phyloP scores from a whole-genome alignment of 2,113 vertebrate species.

The Tor tambroides region DNA sequence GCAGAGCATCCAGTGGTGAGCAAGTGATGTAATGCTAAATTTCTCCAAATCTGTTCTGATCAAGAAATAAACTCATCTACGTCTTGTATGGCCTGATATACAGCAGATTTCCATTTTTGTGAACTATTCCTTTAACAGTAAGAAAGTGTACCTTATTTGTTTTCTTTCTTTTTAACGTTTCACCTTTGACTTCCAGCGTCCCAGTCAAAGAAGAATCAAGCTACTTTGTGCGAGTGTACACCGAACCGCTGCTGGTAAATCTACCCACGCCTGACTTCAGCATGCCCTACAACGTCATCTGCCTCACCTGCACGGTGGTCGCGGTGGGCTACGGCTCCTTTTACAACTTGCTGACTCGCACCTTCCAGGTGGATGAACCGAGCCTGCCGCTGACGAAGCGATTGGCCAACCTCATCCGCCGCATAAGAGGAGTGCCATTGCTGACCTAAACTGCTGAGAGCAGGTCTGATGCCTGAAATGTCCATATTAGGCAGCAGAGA shows the following conservation, averaged over 20 bases:
- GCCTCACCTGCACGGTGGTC: constrained; percentile 95
- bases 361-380: constrained; percentile 88
- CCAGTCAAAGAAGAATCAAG: constrained; percentile 88
- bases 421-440: constrained; percentile 84
- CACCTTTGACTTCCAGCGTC: constrained; percentile 74
- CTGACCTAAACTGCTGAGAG: constrained; percentile 65
- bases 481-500: constrained; percentile 8
- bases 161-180: background rate
- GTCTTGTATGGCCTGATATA: background rate
- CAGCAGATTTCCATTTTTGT: too few species aligned
- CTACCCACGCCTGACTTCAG: constrained; percentile 97
- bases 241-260: constrained; percentile 92
- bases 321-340: constrained; percentile 96
- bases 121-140: background rate
- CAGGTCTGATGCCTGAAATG: background rate
- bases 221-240: constrained; percentile 92
- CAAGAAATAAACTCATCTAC: too few species aligned
- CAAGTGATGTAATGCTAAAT: too few species aligned
- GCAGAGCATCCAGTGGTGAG: too few species aligned
- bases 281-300: constrained; percentile 99
- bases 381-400: constrained; percentile 80
- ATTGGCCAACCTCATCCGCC: constrained; percentile 88
- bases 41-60: too few species aligned
- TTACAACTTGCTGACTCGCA: constrained; percentile 95
- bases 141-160: background rate